phyloP scores from a whole-genome alignment of 2,797 vertebrate species.

The Columba guinea region DNA sequence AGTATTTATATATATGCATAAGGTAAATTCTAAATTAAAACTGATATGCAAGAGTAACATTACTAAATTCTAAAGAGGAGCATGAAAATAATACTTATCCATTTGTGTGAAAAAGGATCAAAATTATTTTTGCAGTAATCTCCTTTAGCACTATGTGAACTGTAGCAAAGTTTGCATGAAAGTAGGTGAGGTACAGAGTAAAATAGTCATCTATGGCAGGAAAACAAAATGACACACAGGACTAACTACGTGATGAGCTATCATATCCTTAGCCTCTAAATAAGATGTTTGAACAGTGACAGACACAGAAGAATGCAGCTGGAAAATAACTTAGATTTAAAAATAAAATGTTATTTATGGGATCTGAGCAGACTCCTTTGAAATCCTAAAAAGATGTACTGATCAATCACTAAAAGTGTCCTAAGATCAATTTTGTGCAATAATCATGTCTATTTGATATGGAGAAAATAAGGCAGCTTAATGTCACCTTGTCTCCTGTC shows the following conservation, averaged over 20 bases:
- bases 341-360: neutral
- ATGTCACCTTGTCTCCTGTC: neutral
- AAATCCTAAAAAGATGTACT: neutral
- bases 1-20: conserved; percentile 15
- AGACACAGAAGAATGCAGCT: neutral
- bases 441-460: neutral
- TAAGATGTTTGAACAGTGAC: neutral
- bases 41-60: neutral
- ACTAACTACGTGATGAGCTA: neutral
- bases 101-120: neutral
- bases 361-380: neutral
- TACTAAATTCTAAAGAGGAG: conserved; percentile 11
- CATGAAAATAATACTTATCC: neutral
- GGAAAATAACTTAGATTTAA: neutral
- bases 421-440: neutral
- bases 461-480: neutral
- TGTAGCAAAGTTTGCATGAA: neutral
- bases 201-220: neutral
- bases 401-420: neutral
- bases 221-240: neutral
- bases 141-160: neutral
- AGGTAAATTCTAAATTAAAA: conserved; percentile 33
- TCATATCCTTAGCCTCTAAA: neutral
- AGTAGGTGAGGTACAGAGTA: neutral
- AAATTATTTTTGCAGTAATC: neutral